Evolutionary conservation across 2,113 vertebrate species (phyloP), one percentile per base, ranked within the genome.

Genomic region (Ageneiosus marmoratus): DNA sequence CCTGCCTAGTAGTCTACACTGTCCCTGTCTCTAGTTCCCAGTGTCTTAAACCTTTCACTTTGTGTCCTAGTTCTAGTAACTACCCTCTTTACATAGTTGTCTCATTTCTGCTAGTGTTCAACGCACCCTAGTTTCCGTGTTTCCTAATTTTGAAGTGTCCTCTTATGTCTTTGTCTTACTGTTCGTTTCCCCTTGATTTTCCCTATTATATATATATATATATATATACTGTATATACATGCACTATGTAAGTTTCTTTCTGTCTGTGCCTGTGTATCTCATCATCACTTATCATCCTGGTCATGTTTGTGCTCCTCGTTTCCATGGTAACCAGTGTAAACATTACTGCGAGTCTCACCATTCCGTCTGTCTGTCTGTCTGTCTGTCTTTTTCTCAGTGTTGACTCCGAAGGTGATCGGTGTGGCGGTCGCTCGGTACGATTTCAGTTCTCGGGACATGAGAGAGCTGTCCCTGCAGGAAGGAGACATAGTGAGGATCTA

Each of bases 401-500:
- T 99, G 3, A 95, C 94, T 44, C 97, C 97, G 0, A 98, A 97
- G 89, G 96, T 97, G 89, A 94, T 99, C 1, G 98, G 98, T 11
- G 95, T 99, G 73, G 98, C 97, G 37, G 94, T 98, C 1, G 98
- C 98, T 0, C 95, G 98, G 20, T 99, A 99, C 37, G 98, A 99
- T 92, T 99, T 99, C 95, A 95, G 96, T 72, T 96, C 98, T 0
- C 93, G 98, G 20, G 98, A 99, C 89, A 99, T 96, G 85, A 91
- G 97, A 15, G 98, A 99, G 24, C 90, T 99, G 16, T 98, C 98
- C 46, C 89, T 99, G 48, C 46, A 96, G 90, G 98, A 99, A 87
- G 98, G 97, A 0, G 97, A 99, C 0, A 91, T 98, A 82, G 97
- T 99, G 29, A 99, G 96, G 93, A 99, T 99, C 89, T 99, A 97